Evolutionary conservation across 2,888 invertebrate species (phyloP), one percentile per base, ranked within the genome.

Genomic region (Drosophila ezoana): DNA sequence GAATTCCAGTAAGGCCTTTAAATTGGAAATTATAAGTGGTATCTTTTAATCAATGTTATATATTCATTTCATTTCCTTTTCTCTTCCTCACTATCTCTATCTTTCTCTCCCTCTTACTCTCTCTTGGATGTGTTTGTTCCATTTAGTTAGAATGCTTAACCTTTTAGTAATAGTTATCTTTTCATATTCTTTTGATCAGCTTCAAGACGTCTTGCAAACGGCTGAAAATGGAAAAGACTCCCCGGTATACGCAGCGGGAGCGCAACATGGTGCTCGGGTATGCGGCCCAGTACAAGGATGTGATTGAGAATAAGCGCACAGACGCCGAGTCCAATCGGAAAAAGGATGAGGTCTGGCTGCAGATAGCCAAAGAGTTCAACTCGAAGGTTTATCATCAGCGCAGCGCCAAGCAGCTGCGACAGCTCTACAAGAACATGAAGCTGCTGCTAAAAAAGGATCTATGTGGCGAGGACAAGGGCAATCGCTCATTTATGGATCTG

Each of bases 371-470:
- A 78, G 92, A 92, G 64, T 92, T 92, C 62, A 92, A 92, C 67
- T 85, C 87, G 32, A 88, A 91, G 18, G 92, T 92, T 14, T 92
- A 92, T 76, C 92, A 92, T 67, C 92, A 92, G 76, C 89, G 92
- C 63, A 92, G 92, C 11, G 90, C 92, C 16, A 92, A 92, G 70
- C 92, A 92, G 68, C 74, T 92, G 65, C 89, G 92, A n/a, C 92
- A 92, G 65, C 72, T 92, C 11, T 92, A 92, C 70, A 92, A 92
- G 78, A 92, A 92, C 59, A 92, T 92, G 92, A 92, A 92, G 67
- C 70, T 92, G 11, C 78, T 92, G 70, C 80, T 92, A 18, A 92
- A 92, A 57, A 92, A 92, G 86, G 92, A 92, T 65, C 84, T 92
- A 11, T 91, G 91, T 53, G 90, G 90, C 54, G 91, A 91, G 66